Conservation (phyloP, 2,113 vertebrate genomes). For the Malurus alboscapulatus region DNA sequence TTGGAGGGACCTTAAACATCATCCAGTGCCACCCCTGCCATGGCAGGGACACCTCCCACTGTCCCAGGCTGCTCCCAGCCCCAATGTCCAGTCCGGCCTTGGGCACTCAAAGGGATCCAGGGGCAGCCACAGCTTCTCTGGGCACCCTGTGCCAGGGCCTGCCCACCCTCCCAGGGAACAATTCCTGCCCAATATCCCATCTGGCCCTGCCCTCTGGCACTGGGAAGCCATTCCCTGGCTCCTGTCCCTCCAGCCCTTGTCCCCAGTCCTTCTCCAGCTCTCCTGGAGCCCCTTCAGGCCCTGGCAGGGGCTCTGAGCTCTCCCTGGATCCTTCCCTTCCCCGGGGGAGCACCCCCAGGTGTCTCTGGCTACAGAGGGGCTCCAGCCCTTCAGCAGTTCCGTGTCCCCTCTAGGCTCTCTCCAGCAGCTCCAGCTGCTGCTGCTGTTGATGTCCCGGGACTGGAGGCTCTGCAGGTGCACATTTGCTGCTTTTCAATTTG, state of each 20-base stretch:
- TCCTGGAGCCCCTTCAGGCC: neutral
- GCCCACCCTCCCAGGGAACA: neutral
- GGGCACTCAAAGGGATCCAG: neutral
- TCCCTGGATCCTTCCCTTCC: neutral
- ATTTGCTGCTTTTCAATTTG: neutral
- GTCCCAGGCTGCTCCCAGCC: neutral
- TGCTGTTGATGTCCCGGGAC: neutral
- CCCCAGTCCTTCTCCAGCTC: too few relatives aligned
- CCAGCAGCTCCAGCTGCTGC: neutral
- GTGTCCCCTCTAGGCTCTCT: neutral
- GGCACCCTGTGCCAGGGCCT: neutral
- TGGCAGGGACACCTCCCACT: neutral
- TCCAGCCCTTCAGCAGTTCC: neutral
- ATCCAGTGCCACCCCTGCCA: neutral
- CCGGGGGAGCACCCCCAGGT: neutral
- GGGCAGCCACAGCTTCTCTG: neutral
- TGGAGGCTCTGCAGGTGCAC: neutral
- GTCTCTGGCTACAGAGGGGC: neutral
- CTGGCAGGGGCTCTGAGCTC: neutral
- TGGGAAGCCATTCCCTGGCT: too few relatives aligned
- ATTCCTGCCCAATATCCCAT: neutral
- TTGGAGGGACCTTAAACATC: fast-evolving
- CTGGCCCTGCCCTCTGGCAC: too few relatives aligned
- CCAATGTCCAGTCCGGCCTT: neutral
- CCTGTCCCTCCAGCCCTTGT: too few relatives aligned